Evolutionary conservation across 2,888 invertebrate species (phyloP).

Genomic region (Malthinus seriepunctatus): DNA sequence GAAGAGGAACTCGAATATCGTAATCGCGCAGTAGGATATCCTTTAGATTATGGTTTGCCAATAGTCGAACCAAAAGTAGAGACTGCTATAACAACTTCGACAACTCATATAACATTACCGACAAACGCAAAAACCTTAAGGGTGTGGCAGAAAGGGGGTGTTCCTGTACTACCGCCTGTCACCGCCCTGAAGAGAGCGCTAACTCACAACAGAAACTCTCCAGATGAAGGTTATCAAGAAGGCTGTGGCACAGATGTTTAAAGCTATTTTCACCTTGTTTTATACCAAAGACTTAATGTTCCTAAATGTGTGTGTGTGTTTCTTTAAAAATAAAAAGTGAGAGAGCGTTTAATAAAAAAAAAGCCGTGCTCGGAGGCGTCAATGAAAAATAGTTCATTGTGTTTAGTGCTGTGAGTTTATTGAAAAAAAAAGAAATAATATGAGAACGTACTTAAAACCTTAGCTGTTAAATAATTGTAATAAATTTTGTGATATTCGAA

Average conservation of each 20-base stretch:
- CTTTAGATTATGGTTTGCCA: constrained; percentile 79
- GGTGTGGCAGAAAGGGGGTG: constrained; percentile 83
- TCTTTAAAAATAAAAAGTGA: constrained; percentile 6
- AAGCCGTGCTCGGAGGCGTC: constrained; percentile 28
- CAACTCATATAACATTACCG: constrained; percentile 53
- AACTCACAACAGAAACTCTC: constrained; percentile 81
- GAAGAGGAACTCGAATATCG: constrained; percentile 69
- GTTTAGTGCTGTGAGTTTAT: constrained; percentile 31
- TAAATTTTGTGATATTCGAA: constrained; percentile 29
- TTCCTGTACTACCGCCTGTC: constrained; percentile 83
- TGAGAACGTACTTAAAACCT: constrained; percentile 10
- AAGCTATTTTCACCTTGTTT: constrained; percentile 34
- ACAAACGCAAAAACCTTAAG: constrained; percentile 78
- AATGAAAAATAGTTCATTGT: constrained; percentile 26
- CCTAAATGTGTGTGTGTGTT: constrained; percentile 27
- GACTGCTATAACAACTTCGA: constrained; percentile 50
- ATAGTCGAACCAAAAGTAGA: constrained; percentile 57
- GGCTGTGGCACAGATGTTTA: constrained; percentile 92
- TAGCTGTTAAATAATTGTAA: constrained; percentile 28
- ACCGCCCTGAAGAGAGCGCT: constrained; percentile 83
- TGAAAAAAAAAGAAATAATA: constrained; percentile 16
- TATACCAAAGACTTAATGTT: constrained; percentile 39
- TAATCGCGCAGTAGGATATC: constrained; percentile 61
- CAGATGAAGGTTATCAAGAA: constrained; percentile 91
- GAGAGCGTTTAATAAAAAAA: constrained; percentile 12